Evolutionary conservation across 2,888 invertebrate species (phyloP).

Genomic region (Acutogordius australiensis): DNA sequence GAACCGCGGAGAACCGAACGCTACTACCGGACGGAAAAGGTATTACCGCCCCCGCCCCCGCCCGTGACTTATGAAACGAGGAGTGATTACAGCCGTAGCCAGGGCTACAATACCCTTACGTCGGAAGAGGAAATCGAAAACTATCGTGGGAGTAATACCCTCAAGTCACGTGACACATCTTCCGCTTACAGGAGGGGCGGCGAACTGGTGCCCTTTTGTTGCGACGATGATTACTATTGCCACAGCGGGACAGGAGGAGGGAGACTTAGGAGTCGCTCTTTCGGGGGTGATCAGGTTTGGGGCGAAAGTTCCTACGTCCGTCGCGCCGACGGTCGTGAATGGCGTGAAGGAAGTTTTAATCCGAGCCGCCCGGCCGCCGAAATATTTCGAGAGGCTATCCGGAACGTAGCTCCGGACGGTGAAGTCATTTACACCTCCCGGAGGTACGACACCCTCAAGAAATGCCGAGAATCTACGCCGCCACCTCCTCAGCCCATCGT

Average conservation of each 20-base stretch:
- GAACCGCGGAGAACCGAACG: background rate
- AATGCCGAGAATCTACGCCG: background rate
- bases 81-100: background rate
- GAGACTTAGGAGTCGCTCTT: background rate
- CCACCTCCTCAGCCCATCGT: background rate
- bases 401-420: background rate
- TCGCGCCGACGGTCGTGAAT: background rate
- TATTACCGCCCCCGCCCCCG: no score
- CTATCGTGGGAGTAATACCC: no score
- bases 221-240: background rate
- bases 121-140: background rate
- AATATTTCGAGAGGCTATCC: background rate
- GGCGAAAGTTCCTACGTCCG: background rate
- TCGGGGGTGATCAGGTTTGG: background rate
- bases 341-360: background rate
- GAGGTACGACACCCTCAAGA: background rate
- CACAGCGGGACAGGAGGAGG: background rate
- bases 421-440: constrained; percentile 2
- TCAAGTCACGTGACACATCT: no score
- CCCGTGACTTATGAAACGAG: no score
- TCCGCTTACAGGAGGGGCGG: no score
- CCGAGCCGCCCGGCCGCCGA: background rate
- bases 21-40: background rate
- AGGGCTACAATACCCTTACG: constrained; percentile 3
- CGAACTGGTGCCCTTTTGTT: no score